phyloP scores from a whole-genome alignment of 1,140 invertebrate genomes.

The Euura saliciscinereae region DNA sequence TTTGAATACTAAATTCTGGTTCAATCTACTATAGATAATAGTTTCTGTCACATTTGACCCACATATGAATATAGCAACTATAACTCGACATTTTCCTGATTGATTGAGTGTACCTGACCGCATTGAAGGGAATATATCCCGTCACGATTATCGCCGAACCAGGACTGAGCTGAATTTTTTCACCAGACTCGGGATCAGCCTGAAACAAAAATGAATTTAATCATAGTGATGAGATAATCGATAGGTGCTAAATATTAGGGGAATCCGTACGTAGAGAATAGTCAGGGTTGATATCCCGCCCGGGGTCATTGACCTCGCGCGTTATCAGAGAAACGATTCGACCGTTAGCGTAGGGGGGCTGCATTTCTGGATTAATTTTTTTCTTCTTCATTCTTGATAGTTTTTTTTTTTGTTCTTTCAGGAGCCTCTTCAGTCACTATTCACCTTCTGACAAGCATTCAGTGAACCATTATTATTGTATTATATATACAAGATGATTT shows the following conservation, averaged over 20 bases:
- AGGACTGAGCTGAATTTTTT: slow-evolving; percentile 41
- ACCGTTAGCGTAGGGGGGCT: background rate
- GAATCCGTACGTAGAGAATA: slow-evolving; percentile 30
- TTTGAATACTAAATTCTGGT: too few relatives aligned
- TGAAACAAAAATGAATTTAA: slow-evolving; percentile 30
- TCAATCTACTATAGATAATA: background rate
- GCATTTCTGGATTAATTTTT: slow-evolving; percentile 9
- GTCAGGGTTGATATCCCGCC: slow-evolving; percentile 35
- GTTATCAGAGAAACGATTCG: background rate
- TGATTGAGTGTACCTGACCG: slow-evolving; percentile 34
- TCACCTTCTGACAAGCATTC: too few relatives aligned
- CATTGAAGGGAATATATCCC: slow-evolving; percentile 49
- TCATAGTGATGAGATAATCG: background rate
- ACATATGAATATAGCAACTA: background rate
- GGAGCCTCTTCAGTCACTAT: too few relatives aligned
- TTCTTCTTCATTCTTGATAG: background rate
- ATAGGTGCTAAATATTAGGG: background rate
- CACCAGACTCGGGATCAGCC: slow-evolving; percentile 34
- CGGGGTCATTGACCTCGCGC: slow-evolving; percentile 21
- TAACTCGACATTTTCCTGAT: too few relatives aligned
- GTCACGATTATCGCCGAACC: slow-evolving; percentile 50
- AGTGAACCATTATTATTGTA: too few relatives aligned
- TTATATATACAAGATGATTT: too few relatives aligned
- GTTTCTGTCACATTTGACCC: background rate
- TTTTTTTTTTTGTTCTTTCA: background rate